phyloP scores from a whole-genome alignment of 2,888 invertebrate genomes.

The Scelioninae gen. 1 region DNA sequence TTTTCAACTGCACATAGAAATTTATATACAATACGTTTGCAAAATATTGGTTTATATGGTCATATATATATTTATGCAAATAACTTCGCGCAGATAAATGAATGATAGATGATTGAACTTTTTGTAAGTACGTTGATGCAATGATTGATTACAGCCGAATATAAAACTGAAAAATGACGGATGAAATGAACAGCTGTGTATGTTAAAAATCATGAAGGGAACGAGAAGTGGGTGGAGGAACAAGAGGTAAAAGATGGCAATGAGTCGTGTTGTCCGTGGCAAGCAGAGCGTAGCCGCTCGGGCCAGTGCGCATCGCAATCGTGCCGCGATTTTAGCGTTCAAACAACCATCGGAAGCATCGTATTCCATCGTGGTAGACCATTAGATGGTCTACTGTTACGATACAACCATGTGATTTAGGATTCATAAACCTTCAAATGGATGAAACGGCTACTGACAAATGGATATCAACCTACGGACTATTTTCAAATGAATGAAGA shows the following conservation, averaged over 20 bases:
- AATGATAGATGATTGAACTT: not conserved
- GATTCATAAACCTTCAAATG: conserved; percentile 33
- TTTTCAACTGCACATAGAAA: too few relatives aligned
- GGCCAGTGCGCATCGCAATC: conserved; percentile 73
- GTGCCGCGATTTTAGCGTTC: conserved; percentile 65
- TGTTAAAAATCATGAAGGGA: conserved; percentile 39
- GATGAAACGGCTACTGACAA: conserved; percentile 16
- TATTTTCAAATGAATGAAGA: too few relatives aligned
- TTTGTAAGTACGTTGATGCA: not conserved
- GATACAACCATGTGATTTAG: conserved; percentile 38
- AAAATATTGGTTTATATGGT: not conserved
- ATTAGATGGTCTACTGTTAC: conserved; percentile 47
- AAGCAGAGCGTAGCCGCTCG: conserved; percentile 74
- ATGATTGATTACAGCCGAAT: conserved; percentile 28
- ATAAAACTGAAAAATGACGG: conserved; percentile 28
- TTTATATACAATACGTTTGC: too few relatives aligned
- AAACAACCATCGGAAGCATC: conserved; percentile 60
- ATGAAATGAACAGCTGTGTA: conserved; percentile 34
- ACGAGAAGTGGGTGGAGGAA: conserved; percentile 50
- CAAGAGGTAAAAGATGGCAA: conserved; percentile 66
- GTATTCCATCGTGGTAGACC: conserved; percentile 51
- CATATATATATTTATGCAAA: too few relatives aligned
- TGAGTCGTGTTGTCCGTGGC: conserved; percentile 71
- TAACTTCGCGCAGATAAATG: not conserved
- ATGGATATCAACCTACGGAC: not conserved